phyloP scores from a whole-genome alignment of 2,888 invertebrate species.

The Marasmarcha lunaedactyla region DNA sequence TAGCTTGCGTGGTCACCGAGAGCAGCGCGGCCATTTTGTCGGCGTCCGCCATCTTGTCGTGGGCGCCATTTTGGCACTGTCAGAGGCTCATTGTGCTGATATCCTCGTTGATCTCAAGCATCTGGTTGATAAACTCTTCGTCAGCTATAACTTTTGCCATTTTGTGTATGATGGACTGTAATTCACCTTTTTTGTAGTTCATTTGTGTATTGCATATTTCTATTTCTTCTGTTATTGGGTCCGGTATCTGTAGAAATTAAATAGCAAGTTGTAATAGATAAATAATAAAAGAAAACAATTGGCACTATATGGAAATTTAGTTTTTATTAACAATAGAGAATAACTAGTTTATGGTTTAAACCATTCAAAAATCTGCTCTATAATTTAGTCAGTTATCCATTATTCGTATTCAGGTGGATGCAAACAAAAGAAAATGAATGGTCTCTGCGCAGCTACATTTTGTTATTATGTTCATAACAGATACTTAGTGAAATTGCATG shows the following conservation, averaged over 20 bases:
- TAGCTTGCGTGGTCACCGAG: too few relatives aligned
- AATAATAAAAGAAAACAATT: too few relatives aligned
- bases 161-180: slow-evolving; percentile 73
- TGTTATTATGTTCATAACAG: too few relatives aligned
- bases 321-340: too few relatives aligned
- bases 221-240: slow-evolving; percentile 71
- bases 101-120: slow-evolving; percentile 83
- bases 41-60: slow-evolving; percentile 23
- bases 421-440: too few relatives aligned
- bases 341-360: too few relatives aligned
- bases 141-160: slow-evolving; percentile 78
- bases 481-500: too few relatives aligned
- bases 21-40: slow-evolving; percentile 34
- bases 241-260: slow-evolving; percentile 75
- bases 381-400: too few relatives aligned
- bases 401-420: too few relatives aligned
- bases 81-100: slow-evolving; percentile 81
- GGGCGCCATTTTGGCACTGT: slow-evolving; percentile 17
- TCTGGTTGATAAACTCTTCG: slow-evolving; percentile 79
- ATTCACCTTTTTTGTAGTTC: slow-evolving; percentile 74
- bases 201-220: slow-evolving; percentile 79
- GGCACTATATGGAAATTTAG: background rate
- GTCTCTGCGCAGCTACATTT: too few relatives aligned
- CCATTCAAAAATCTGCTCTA: too few relatives aligned
- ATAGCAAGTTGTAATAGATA: slow-evolving; percentile 8